Base-by-base conservation (phyloP, 2,888 invertebrate genomes). In the Agonopterix arenella region DNA sequence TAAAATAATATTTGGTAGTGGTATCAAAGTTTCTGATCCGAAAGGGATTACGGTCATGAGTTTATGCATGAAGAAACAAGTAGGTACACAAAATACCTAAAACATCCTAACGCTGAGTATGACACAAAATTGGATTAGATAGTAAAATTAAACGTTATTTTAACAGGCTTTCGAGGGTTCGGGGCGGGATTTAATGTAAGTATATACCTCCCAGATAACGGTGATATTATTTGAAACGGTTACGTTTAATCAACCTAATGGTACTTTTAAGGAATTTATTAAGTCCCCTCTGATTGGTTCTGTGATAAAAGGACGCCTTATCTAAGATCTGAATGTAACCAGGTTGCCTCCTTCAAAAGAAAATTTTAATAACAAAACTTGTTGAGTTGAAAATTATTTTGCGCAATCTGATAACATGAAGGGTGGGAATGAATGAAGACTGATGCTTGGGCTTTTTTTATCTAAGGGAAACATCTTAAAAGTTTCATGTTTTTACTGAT, bases 201-300 rank as follows among this genome's bases (percentile, higher is more conserved):
- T 50, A 42, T n/a, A n/a, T n/a, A 46, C 48, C 50, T 51, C 55
- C n/a, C 16, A 49, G 52, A 52, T 52, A 54, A 52, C 51, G 46
- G 50, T 49, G 51, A 46, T 53, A 57, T 51, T 53, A 60, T 52
- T 52, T 54, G 52, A 52, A 50, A 50, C 13, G 48, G 45, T 46
- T 2, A 45, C 46, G n/a, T 55, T 59, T 60, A 60, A 62, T 62
- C 58, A 62, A 56, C 40, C 52, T 55, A 59, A 59, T 58, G 56
- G 56, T 18, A 18, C 45, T 42, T 48, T 52, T 16, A 13, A 38
- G 48, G 47, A 51, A 50, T 55, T 56, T 54, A 58, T 58, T 50
- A 53, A 55, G 50, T 49, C 43, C 53, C 37, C 8, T 16, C 48
- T 51, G 52, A 60, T 54, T 55, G 53, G 56, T 57, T 56, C 47